A percentile compares a stretch with the other conserved stretches of the same genome.
Evolutionary conservation across 2,888 invertebrate species (phyloP).

Genomic region (Invenusta paracnida): DNA sequence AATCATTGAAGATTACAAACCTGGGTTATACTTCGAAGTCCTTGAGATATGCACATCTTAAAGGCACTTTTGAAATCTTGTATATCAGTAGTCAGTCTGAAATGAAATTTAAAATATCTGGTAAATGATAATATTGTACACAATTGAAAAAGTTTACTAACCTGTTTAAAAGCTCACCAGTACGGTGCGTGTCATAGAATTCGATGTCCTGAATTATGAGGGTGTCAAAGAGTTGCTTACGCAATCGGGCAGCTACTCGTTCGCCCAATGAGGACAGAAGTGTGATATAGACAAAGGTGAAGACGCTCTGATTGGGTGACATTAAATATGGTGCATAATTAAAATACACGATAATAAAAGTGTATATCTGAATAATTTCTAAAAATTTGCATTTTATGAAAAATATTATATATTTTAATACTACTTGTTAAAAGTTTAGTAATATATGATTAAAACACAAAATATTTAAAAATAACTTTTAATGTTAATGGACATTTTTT

Average conservation of each 20-base stretch:
- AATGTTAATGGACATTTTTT: no score
- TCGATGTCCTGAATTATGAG: constrained; percentile 79
- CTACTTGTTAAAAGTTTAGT: no score
- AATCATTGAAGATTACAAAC: constrained; percentile 62
- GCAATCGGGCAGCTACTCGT: constrained; percentile 74
- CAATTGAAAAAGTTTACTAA: constrained; percentile 55
- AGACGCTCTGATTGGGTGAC: constrained; percentile 67
- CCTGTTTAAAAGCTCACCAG: constrained; percentile 85
- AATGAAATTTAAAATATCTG: no score
- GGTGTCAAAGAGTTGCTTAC: constrained; percentile 75
- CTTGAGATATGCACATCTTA: constrained; percentile 85
- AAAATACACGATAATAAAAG: background rate
- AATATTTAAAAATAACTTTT: no score
- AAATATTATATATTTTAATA: no score
- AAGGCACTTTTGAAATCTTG: constrained; percentile 96
- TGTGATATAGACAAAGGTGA: constrained; percentile 84
- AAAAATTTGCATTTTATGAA: no score
- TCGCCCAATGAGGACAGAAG: constrained; percentile 82
- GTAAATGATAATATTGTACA: background rate
- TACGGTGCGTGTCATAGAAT: constrained; percentile 83
- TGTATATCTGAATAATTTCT: no score
- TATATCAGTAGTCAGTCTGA: constrained; percentile 79
- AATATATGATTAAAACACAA: no score
- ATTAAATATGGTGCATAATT: background rate
- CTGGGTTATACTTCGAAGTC: constrained; percentile 79